These are phyloP conservation scores for Leptoclinus maculatus DNA, from an alignment of 2,797 vertebrate genomes.

Conservation along the genomic window DNA sequence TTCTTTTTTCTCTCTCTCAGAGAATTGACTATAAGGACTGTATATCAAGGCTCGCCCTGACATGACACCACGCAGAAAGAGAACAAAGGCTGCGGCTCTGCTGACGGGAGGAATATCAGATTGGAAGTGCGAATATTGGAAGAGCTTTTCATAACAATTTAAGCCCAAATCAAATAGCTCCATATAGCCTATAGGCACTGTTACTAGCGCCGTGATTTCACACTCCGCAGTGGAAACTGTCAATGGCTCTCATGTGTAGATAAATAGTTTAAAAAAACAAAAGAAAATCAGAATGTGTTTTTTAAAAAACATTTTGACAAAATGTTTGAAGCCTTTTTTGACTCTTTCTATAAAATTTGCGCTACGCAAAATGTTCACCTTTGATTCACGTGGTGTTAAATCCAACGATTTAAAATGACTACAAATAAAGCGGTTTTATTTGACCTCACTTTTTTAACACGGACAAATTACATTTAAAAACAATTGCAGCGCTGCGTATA, in stretches of 20 bases:
- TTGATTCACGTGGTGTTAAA: neutral
- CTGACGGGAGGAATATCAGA: slow-evolving; percentile 51
- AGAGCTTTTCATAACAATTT: slow-evolving; percentile 71
- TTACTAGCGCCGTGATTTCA: neutral
- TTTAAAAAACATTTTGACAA: neutral
- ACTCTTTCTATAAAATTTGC: neutral
- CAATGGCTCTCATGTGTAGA: neutral
- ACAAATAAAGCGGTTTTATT: neutral
- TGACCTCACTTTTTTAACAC: neutral
- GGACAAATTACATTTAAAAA: neutral
- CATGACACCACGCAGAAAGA: slow-evolving; percentile 58
- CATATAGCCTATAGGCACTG: slow-evolving; percentile 44
- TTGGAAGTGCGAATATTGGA: slow-evolving; percentile 61
- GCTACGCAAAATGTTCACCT: neutral
- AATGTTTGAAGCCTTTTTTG: neutral
- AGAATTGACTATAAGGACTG: slow-evolving; percentile 52
- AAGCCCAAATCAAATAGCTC: slow-evolving; percentile 64
- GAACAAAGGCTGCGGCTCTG: slow-evolving; percentile 66
- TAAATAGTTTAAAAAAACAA: neutral
- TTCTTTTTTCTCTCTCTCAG: slow-evolving; percentile 21
- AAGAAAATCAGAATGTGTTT: neutral
- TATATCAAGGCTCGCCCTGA: slow-evolving; percentile 63
- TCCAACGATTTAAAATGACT: neutral
- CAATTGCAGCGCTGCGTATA: neutral
- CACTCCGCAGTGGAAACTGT: neutral